Evolutionary conservation across 2,797 vertebrate species (phyloP).

Genomic region (Urosaurus nigricauda): DNA sequence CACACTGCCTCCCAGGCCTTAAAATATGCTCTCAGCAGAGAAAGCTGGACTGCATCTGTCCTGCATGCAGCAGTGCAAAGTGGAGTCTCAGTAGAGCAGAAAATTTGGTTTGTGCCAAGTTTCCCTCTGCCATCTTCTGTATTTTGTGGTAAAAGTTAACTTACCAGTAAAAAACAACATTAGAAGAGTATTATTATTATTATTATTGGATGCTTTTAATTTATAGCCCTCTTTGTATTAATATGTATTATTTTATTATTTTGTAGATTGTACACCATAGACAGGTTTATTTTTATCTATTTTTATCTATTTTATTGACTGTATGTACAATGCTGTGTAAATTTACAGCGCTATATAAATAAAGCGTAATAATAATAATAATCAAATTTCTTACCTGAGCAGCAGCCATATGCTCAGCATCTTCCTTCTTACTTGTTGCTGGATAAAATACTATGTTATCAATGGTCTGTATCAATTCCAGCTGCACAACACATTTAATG

Average conservation of each 20-base stretch:
- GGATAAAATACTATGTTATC: constrained; percentile 98
- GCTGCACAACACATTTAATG: constrained; percentile 97
- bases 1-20: background rate
- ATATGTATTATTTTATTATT: too few relatives aligned
- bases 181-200: background rate
- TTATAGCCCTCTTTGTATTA: too few relatives aligned
- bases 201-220: too few relatives aligned
- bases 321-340: too few relatives aligned
- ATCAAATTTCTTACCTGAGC: constrained; percentile 86
- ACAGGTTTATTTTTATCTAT: too few relatives aligned
- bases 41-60: background rate
- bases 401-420: constrained; percentile 96
- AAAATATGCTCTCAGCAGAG: background rate
- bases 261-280: too few relatives aligned
- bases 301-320: too few relatives aligned
- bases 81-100: background rate
- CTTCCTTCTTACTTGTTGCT: constrained; percentile 96
- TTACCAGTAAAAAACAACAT: background rate
- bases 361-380: too few relatives aligned
- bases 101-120: background rate
- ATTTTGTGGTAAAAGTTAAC: background rate
- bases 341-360: too few relatives aligned
- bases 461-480: constrained; percentile 97
- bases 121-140: background rate
- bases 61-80: too few relatives aligned